Evolutionary conservation across 2,888 invertebrate genomes (phyloP).

Genomic region (Erebia aethiops): DNA sequence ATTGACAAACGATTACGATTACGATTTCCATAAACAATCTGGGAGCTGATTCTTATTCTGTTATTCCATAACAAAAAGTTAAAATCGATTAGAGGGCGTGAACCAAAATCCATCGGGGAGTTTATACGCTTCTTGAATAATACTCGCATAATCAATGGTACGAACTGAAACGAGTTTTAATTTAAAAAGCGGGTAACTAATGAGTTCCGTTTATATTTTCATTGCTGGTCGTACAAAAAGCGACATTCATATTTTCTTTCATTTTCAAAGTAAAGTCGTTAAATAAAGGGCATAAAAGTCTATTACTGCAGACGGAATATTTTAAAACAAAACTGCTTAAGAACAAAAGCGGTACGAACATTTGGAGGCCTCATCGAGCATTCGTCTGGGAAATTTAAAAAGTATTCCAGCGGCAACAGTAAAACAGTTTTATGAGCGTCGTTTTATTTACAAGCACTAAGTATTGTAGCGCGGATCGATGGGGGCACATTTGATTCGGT

Average conservation of each 20-base stretch:
- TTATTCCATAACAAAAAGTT: not conserved
- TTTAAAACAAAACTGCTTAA: constrained; percentile 22
- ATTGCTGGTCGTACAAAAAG: constrained; percentile 12
- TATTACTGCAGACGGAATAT: constrained; percentile 19
- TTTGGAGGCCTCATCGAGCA: constrained; percentile 22
- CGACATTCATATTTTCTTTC: constrained; percentile 21
- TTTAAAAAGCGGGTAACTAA: constrained; percentile 16
- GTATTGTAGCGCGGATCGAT: constrained; percentile 31
- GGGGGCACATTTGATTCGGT: constrained; percentile 33
- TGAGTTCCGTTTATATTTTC: constrained; percentile 21
- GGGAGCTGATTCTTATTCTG: not conserved
- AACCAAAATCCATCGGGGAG: constrained; percentile 7
- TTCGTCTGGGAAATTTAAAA: constrained; percentile 18
- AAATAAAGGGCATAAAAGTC: constrained; percentile 24
- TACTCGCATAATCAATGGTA: constrained; percentile 16
- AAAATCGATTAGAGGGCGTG: not conserved
- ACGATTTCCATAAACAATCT: no score
- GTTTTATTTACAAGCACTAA: constrained; percentile 24
- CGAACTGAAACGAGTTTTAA: constrained; percentile 21
- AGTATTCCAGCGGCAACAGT: constrained; percentile 21
- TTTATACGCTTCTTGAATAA: constrained; percentile 1
- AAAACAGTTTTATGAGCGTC: constrained; percentile 23
- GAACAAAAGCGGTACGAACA: constrained; percentile 19
- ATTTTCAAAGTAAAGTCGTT: constrained; percentile 22
- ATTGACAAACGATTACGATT: no score